Conservation (phyloP, 2,797 vertebrate genomes). For the Staurois parvus region DNA sequence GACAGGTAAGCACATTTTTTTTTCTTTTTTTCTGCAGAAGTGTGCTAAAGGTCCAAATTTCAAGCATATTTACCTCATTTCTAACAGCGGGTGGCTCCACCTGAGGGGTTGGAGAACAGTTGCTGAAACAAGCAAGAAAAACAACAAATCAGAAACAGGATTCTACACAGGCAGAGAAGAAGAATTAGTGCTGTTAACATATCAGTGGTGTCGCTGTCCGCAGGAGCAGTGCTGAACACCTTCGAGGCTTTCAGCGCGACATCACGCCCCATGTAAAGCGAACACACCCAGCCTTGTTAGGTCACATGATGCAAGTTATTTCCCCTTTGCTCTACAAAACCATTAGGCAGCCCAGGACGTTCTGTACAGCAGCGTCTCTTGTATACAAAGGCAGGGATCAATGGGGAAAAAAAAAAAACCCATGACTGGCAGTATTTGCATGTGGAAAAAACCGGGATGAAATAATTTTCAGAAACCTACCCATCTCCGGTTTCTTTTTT, state of each 20-base stretch:
- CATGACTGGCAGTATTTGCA: neutral
- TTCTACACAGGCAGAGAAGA: neutral
- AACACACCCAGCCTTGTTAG: neutral
- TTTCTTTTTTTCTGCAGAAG: too few relatives aligned
- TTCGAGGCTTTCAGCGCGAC: neutral
- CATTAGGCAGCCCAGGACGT: neutral
- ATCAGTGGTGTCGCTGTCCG: constrained; percentile 19
- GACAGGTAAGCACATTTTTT: too few relatives aligned
- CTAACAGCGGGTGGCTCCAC: constrained; percentile 79
- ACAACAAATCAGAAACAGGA: neutral
- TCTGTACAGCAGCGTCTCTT: too few relatives aligned
- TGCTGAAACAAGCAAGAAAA: constrained; percentile 76
- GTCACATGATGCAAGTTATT: too few relatives aligned
- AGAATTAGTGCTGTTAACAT: neutral
- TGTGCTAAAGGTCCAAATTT: constrained; percentile 21
- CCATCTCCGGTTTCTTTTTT: neutral
- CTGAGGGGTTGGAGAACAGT: constrained; percentile 86
- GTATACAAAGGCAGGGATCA: too few relatives aligned
- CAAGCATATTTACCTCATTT: constrained; percentile 87
- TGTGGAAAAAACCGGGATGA: neutral
- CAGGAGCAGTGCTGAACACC: constrained; percentile 34
- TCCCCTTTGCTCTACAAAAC: neutral
- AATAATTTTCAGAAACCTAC: neutral
- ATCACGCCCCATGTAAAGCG: neutral
- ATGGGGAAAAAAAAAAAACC: neutral